A percentile compares a stretch with the other conserved stretches of the same genome.
These are phyloP conservation scores for Mnemiopsis leidyi DNA, from an alignment of 37 sponge, comb jelly and placozoan genomes.

Conservation along the genomic window DNA sequence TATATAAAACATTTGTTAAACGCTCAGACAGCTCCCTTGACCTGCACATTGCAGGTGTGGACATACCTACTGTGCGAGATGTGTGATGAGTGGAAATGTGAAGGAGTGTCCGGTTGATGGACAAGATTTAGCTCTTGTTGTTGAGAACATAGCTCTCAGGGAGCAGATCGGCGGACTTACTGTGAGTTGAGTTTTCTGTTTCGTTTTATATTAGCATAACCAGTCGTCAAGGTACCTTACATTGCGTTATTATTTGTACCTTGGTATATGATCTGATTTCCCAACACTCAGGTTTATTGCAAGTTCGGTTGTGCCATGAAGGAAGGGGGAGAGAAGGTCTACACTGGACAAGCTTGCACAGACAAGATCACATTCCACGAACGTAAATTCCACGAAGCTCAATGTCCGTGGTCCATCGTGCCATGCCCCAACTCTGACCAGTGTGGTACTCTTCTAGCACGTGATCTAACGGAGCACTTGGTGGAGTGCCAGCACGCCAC, in stretches of 20 bases:
- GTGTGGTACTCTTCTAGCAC: conserved; percentile 25
- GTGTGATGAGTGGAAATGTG: not conserved
- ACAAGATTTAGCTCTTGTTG: not conserved
- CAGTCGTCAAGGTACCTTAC: not conserved
- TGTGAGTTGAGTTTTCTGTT: not conserved
- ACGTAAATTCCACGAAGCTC: conserved; percentile 16
- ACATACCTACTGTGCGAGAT: conserved; percentile 45
- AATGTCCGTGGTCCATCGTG: conserved; percentile 41
- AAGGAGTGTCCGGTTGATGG: conserved; percentile 2
- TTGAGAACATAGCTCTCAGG: conserved; percentile 30
- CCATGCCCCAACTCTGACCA: conserved; percentile 42
- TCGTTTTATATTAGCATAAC: not conserved
- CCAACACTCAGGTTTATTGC: conserved; percentile 9
- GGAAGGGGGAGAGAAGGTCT: not conserved
- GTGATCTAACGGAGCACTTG: conserved; percentile 5
- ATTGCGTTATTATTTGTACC: too few relatives aligned
- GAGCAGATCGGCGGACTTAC: conserved; percentile 36
- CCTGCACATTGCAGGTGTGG: conserved; percentile 60
- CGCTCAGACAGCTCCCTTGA: too few relatives aligned
- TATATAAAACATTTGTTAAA: too few relatives aligned
- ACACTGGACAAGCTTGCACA: conserved; percentile 36
- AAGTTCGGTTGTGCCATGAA: conserved; percentile 51
- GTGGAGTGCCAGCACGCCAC: not conserved
- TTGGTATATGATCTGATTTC: too few relatives aligned
- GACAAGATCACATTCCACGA: not conserved